Evolutionary conservation across 2,888 invertebrate genomes (phyloP), one percentile per base, ranked within the genome.

Genomic region (Aspidiotus destructor): DNA sequence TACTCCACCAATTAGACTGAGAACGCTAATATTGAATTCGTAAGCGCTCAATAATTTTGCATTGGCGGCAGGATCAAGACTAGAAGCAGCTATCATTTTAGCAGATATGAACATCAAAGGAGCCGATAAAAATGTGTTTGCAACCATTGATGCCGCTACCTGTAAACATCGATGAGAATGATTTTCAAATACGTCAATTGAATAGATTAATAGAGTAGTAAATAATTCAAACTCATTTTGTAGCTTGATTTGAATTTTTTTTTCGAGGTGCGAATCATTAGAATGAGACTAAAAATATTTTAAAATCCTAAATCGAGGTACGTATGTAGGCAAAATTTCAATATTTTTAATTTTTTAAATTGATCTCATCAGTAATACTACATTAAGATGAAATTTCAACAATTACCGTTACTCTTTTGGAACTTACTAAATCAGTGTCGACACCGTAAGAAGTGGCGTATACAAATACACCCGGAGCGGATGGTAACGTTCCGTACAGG

Each of bases 31-130:
- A 74, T 94, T 90, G 73, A 92, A 86, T 1, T 90, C 87, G 74
- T 92, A 93, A 48, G 81, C 79, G 76, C 87, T 85, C 67, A 95
- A 77, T 73, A 92, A 86, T 41, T 83, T 83, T 1, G 88, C 83
- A 75, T 88, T 94, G 74, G 91, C 87, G 41, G 81, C 77, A 0
- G 88, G 86, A 72, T 80, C 80, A 62, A 84, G 77, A 73, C 86
- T 85, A 62, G 88, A 86, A 60, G 90, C 78, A 0, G 89, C 87
- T 73, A 95, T 90, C 84, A 96, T 87, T 81, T 92, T 90, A 1
- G 95, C 93, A 0, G 96, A 95, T 70, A 95, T 84, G 76, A 93
- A 95, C 90, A 96, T 95, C 73, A 96, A 81, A 0, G 96, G 96
- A 0, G 92, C 96, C 13, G 95, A 94, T 28, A 96, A 80, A 75